Percentiles rank a stretch among this genome's conserved stretches.
These are phyloP conservation scores for Epirrita christyi DNA, from an alignment of 2,888 invertebrate genomes.

Conservation along the genomic window DNA sequence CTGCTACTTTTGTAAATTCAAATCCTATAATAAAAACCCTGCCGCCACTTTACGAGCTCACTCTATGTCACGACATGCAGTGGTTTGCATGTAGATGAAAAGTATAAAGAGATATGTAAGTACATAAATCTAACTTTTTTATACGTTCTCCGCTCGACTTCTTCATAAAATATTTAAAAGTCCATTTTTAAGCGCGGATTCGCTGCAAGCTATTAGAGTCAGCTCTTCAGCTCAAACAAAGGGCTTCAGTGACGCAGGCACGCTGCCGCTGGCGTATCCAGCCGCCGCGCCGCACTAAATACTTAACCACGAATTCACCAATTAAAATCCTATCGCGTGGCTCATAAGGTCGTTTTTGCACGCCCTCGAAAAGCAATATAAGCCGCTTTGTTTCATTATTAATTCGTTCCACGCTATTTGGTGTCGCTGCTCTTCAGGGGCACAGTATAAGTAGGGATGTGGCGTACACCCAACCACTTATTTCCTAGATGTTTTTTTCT, in stretches of 20 bases:
- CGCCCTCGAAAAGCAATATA: slow-evolving; percentile 55
- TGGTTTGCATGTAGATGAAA: slow-evolving; percentile 34
- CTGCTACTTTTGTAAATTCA: slow-evolving; percentile 28
- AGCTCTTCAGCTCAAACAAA: slow-evolving; percentile 82
- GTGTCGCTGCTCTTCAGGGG: slow-evolving; percentile 76
- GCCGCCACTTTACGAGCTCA: slow-evolving; percentile 27
- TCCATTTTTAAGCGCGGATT: slow-evolving; percentile 79
- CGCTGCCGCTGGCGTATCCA: slow-evolving; percentile 68
- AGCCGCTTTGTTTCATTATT: slow-evolving; percentile 75
- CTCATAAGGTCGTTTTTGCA: slow-evolving; percentile 68
- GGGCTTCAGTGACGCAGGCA: slow-evolving; percentile 75
- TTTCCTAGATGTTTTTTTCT: slow-evolving; percentile 52
- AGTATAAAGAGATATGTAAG: slow-evolving; percentile 32
- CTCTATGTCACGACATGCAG: slow-evolving; percentile 33
- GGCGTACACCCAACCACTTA: slow-evolving; percentile 64
- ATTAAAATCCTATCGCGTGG: slow-evolving; percentile 76
- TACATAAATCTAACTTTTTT: slow-evolving; percentile 54
- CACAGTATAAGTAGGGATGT: slow-evolving; percentile 68
- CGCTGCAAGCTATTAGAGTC: slow-evolving; percentile 83
- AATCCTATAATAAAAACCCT: slow-evolving; percentile 26
- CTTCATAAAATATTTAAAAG: slow-evolving; percentile 81
- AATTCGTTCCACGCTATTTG: slow-evolving; percentile 80
- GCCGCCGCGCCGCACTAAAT: slow-evolving; percentile 61
- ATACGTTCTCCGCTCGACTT: slow-evolving; percentile 56
- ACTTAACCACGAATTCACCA: slow-evolving; percentile 58